A percentile compares a stretch with the other conserved stretches of the same genome.
These are phyloP conservation scores for Periphyllus acericola DNA, from an alignment of 2,888 invertebrate species.

Conservation along the genomic window DNA sequence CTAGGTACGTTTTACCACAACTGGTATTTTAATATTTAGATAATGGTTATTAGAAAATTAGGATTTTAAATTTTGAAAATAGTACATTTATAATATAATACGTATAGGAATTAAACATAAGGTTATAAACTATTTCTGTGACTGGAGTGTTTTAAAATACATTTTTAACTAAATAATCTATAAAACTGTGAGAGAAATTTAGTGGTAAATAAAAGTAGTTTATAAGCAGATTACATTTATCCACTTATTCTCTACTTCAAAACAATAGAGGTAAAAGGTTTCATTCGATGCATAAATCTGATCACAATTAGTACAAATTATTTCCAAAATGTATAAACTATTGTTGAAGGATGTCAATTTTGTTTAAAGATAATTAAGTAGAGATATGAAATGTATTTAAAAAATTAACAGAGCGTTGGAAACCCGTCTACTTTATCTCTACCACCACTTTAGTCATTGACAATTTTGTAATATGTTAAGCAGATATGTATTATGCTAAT, in stretches of 20 bases:
- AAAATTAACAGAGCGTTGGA: neutral
- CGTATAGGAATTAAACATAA: no score
- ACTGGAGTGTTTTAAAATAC: neutral
- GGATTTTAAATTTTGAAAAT: neutral
- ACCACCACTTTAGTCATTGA: neutral
- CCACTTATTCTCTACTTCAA: neutral
- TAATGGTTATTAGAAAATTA: neutral
- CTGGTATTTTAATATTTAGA: neutral
- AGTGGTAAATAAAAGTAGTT: no score
- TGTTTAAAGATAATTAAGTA: neutral
- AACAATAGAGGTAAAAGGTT: neutral
- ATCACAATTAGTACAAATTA: neutral
- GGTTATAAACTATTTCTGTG: neutral
- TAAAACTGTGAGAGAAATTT: no score
- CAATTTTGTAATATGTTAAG: constrained; percentile 17
- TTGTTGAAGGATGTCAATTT: neutral
- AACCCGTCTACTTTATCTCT: neutral
- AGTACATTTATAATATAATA: neutral
- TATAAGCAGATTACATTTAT: no score
- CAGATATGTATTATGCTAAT: neutral
- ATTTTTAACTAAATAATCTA: no score
- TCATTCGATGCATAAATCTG: neutral
- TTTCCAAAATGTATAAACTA: neutral
- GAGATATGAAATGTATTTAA: neutral
- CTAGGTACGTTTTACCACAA: neutral